Evolutionary conservation across 2,113 vertebrate genomes (phyloP).

Genomic region (Mesitornis unicolor): DNA sequence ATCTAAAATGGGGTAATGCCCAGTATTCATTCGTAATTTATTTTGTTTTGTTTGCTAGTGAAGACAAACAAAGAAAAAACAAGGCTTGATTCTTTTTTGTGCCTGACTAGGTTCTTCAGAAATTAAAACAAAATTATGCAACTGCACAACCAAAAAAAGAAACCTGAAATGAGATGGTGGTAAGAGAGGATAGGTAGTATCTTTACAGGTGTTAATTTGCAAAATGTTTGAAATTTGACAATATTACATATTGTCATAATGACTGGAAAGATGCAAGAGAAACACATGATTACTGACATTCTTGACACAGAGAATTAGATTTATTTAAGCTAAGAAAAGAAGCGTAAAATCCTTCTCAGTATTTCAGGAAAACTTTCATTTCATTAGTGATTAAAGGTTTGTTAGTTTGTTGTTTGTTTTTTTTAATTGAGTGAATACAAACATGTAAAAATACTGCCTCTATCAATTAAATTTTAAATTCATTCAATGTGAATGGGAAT

Average conservation of each 20-base stretch:
- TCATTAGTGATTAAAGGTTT: not conserved
- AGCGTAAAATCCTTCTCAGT: no score
- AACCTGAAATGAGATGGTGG: not conserved
- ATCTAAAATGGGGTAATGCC: not conserved
- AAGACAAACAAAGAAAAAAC: not conserved
- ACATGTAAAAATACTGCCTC: not conserved
- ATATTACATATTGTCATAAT: not conserved
- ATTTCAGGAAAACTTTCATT: not conserved
- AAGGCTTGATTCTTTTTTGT: not conserved
- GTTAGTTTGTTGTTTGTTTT: no score
- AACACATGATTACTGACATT: not conserved
- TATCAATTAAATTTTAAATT: not conserved
- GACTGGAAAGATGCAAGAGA: not conserved
- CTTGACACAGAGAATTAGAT: not conserved
- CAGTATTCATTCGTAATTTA: not conserved
- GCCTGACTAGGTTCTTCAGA: not conserved
- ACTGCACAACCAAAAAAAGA: not conserved
- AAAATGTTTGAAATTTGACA: not conserved
- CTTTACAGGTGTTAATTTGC: not conserved
- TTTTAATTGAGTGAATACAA: not conserved
- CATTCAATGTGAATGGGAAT: not conserved
- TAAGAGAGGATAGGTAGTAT: not conserved
- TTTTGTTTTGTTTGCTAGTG: not conserved
- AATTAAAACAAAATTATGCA: not conserved
- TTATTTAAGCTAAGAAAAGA: not conserved